Evolutionary conservation across 2,888 invertebrate genomes (phyloP), one percentile per base, ranked within the genome.

Genomic region (Copidosoma aretas): DNA sequence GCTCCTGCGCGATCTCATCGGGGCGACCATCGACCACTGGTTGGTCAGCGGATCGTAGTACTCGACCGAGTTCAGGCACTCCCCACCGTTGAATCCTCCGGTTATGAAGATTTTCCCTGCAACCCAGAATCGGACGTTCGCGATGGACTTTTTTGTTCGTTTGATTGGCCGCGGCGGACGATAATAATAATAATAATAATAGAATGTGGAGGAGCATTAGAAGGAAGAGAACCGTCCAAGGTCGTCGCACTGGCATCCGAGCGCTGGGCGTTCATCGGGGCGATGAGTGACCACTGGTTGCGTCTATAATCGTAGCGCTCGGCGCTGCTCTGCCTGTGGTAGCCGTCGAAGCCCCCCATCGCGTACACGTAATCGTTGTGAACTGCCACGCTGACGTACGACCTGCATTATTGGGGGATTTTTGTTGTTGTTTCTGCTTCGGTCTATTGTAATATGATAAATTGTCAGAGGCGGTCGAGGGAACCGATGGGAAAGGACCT

Each of bases 231-330:
- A 89, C 93, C 92, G 73, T 93, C 90, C 41, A 95, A 84, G 0
- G 91, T 89, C n/a, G 96, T 93, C 4, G 95, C 94, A 80, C 93
- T 93, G 0, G 95, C 95, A 81, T 97, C 97, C 24, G 95, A 95
- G 74, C 97, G 86, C 79, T 93, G 93, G 73, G 91, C 90, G 80
- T 92, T 91, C 97, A 97, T 97, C 0, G 93, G 91, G 0, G 93
- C 90, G 21, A 96, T 91, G 73, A 94, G 85, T 1, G 92, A 90
- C 95, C 95, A 95, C 81, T 96, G 95, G 82, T 97, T 97, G 21
- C 90, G 91, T 67, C 87, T 87, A 53, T 91, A 91, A 83, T 93
- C 91, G 84, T 95, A 97, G 68, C 91, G 88, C 83, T 97, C 97
- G 0, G 92, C 95, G 0, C 93, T 93, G 79, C 91, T 93, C 82